These are phyloP conservation scores for Zelostemma sp. DNA, from an alignment of 1,140 invertebrate species.

Conservation along the genomic window DNA sequence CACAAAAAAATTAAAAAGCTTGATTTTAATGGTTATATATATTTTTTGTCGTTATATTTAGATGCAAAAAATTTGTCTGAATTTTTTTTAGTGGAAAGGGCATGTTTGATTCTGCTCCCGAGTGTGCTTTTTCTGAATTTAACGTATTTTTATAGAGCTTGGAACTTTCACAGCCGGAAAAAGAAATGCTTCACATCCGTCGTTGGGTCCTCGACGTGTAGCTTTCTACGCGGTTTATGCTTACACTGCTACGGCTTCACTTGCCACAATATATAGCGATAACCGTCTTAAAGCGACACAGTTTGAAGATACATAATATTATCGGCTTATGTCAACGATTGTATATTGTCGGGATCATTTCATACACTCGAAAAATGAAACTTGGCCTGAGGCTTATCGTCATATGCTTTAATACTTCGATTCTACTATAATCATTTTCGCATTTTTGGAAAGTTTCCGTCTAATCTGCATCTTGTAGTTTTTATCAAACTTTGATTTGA, in stretches of 20 bases:
- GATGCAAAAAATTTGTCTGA: background rate
- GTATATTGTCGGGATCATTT: background rate
- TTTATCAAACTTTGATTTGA: too few species aligned
- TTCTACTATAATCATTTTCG: too few species aligned
- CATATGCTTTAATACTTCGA: too few species aligned
- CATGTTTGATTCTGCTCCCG: background rate
- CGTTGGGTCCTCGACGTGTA: slow-evolving; percentile 36
- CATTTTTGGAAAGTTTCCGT: too few species aligned
- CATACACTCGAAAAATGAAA: too few species aligned
- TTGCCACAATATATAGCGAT: slow-evolving; percentile 24
- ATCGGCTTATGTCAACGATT: slow-evolving; percentile 9
- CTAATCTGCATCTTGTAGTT: too few species aligned
- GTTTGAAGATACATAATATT: slow-evolving; percentile 13
- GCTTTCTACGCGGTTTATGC: slow-evolving; percentile 42
- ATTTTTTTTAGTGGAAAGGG: background rate
- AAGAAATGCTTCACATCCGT: slow-evolving; percentile 44
- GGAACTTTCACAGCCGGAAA: slow-evolving; percentile 33
- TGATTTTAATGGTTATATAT: background rate
- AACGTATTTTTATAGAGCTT: slow-evolving; percentile 36
- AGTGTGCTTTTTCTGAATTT: slow-evolving; percentile 25
- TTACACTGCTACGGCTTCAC: slow-evolving; percentile 34
- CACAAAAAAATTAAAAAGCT: too few species aligned
- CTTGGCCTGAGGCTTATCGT: too few species aligned
- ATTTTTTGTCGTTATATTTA: background rate
- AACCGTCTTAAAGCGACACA: slow-evolving; percentile 29